phyloP scores from a whole-genome alignment of 2,113 vertebrate species.

The Brachirus orientalis region DNA sequence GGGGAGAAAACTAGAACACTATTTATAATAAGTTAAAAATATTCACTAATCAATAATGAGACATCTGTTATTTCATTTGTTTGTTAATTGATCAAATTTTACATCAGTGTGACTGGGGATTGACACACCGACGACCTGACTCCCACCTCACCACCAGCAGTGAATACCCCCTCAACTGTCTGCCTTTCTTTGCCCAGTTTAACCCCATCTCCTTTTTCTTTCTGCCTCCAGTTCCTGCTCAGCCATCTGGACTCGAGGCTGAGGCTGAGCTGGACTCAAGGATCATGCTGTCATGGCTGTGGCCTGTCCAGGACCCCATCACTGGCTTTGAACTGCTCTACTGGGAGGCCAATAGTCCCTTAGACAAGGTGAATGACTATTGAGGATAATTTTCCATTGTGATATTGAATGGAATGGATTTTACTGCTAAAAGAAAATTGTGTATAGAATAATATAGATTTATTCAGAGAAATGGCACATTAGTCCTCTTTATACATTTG shows the following conservation, averaged over 20 bases:
- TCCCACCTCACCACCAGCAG: too few relatives aligned
- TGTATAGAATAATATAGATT: too few relatives aligned
- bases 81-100: too few relatives aligned
- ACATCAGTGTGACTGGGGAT: too few relatives aligned
- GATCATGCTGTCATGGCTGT: conserved; percentile 91
- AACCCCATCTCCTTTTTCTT: neutral
- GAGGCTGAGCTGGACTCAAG: conserved; percentile 93
- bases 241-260: conserved; percentile 90
- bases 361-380: conserved; percentile 84
- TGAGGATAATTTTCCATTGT: neutral
- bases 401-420: neutral
- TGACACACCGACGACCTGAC: too few relatives aligned
- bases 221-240: conserved; percentile 87
- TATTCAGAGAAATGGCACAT: too few relatives aligned
- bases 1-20: neutral
- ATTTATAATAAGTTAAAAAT: too few relatives aligned
- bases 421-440: neutral
- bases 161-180: too few relatives aligned
- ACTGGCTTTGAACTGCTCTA: conserved; percentile 90
- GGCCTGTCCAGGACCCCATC: conserved; percentile 90
- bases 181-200: neutral
- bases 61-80: too few relatives aligned
- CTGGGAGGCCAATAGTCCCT: conserved; percentile 87
- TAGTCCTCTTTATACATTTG: too few relatives aligned
- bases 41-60: too few relatives aligned